These are phyloP conservation scores for Hyperoplus lanceolatus DNA, from an alignment of 2,797 vertebrate genomes.

Conservation along the genomic window DNA sequence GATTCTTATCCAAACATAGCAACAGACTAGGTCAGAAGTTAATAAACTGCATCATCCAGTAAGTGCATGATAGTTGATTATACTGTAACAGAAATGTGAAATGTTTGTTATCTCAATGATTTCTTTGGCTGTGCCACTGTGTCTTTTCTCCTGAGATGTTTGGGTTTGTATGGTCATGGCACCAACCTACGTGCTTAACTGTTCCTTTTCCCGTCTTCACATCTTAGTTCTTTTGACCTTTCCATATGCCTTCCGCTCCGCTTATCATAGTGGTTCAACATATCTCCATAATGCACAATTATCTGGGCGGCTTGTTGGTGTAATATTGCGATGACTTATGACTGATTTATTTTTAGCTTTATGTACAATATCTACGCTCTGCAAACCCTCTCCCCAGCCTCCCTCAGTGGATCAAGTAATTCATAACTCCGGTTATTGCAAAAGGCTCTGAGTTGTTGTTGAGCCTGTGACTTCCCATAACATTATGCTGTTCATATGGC, in stretches of 20 bases:
- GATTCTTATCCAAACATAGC: not conserved
- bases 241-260: constrained; percentile 44
- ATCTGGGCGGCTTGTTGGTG: not conserved
- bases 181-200: constrained; percentile 3
- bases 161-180: not conserved
- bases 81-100: not conserved
- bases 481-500: constrained; percentile 48
- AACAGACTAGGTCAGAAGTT: not conserved
- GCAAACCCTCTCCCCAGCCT: not conserved
- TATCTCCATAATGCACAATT: constrained; percentile 9
- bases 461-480: constrained; percentile 46
- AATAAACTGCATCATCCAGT: constrained; percentile 1
- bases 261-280: constrained; percentile 17
- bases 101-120: not conserved
- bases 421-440: constrained; percentile 16
- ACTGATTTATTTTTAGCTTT: not conserved
- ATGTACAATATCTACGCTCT: not conserved
- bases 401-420: constrained; percentile 13
- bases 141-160: not conserved
- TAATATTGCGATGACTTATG: not conserved
- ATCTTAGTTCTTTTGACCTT: constrained; percentile 39
- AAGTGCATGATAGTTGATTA: not conserved
- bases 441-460: constrained; percentile 22
- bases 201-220: constrained; percentile 14
- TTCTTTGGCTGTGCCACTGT: not conserved